These are phyloP conservation scores for Dryoscopus gambensis DNA, from an alignment of 2,113 vertebrate species.

Conservation along the genomic window DNA sequence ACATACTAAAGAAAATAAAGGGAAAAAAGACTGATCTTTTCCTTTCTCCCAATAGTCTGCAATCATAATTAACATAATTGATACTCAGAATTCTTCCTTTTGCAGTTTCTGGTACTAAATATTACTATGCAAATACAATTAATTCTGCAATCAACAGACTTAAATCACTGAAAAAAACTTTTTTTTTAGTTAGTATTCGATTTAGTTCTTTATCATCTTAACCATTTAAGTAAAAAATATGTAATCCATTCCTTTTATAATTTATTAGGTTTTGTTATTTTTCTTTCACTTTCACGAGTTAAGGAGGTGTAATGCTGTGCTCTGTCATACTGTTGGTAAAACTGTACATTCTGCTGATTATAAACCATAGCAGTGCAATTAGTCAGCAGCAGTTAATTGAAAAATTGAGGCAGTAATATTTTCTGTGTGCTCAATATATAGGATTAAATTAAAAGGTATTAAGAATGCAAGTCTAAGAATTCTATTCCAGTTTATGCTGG, in stretches of 20 bases:
- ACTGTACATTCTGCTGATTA: neutral
- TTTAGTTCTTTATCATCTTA: neutral
- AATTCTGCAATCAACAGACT: neutral
- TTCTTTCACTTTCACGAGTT: neutral
- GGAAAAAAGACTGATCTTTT: neutral
- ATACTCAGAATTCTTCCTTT: slow-evolving; percentile 10
- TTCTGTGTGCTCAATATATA: neutral
- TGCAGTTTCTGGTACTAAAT: neutral
- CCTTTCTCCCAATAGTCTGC: neutral
- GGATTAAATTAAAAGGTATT: neutral
- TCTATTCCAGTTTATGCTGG: neutral
- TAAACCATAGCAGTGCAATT: neutral
- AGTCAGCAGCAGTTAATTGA: neutral
- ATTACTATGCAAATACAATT: neutral
- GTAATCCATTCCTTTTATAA: neutral
- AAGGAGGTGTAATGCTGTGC: neutral
- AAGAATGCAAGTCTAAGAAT: neutral
- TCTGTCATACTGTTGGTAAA: neutral
- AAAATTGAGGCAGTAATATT: neutral
- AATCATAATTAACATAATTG: neutral
- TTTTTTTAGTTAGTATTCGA: neutral
- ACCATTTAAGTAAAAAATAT: neutral
- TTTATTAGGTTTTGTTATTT: neutral
- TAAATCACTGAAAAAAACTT: neutral
- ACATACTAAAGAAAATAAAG: neutral